Conservation (phyloP, 2,113 vertebrate species). For the Scomber japonicus region DNA sequence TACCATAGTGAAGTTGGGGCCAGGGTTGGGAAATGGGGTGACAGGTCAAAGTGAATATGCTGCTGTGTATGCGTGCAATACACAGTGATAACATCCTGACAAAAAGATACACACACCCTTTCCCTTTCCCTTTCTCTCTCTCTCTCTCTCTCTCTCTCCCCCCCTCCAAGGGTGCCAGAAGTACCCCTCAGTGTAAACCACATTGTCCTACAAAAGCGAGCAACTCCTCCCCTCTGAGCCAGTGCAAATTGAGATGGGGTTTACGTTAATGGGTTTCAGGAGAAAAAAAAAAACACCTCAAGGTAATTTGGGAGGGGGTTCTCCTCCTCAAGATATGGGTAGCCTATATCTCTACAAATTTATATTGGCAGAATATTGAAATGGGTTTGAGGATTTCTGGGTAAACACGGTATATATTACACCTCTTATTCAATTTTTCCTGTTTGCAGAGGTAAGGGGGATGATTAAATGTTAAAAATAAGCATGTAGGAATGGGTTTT, state of each 20-base stretch:
- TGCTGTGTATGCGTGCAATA: constrained; percentile 45
- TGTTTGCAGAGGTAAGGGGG: not conserved
- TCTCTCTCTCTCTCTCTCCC: no score
- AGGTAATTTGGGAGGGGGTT: constrained; percentile 7
- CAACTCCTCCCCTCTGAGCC: constrained; percentile 64
- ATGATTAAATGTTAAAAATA: not conserved
- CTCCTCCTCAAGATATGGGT: constrained; percentile 37
- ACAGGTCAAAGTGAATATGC: constrained; percentile 40
- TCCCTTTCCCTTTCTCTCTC: constrained; percentile 19
- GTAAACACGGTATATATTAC: not conserved
- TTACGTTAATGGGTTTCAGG: constrained; percentile 63
- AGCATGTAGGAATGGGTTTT: no score
- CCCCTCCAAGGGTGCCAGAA: constrained; percentile 47
- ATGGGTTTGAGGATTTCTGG: not conserved
- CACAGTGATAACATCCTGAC: constrained; percentile 40
- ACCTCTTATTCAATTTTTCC: not conserved
- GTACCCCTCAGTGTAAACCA: constrained; percentile 43
- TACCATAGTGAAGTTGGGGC: constrained; percentile 58
- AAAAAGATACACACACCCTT: constrained; percentile 4
- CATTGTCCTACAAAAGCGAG: constrained; percentile 57
- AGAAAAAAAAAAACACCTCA: constrained; percentile 15
- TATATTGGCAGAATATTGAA: not conserved
- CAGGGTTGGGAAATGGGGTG: constrained; percentile 35
- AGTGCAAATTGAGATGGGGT: constrained; percentile 70
- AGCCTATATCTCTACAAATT: constrained; percentile 39